Percentiles rank a stretch among this genome's conserved stretches.
Evolutionary conservation across 2,797 vertebrate genomes (phyloP).

Genomic region (Enteromius treurensis): DNA sequence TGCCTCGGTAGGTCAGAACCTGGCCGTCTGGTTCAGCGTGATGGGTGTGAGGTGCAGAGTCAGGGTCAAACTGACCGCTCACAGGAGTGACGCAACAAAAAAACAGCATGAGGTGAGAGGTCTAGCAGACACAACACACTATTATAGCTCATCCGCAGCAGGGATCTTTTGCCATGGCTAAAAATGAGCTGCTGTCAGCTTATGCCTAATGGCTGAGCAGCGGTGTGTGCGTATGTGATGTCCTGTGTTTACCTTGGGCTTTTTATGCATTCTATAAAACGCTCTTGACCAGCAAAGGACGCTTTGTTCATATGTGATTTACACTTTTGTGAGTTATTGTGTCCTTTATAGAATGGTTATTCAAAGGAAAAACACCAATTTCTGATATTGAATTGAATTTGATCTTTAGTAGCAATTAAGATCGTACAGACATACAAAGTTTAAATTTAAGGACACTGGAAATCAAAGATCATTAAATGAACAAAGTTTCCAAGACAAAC

Average conservation of each 20-base stretch:
- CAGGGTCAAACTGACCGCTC: slow-evolving; percentile 44
- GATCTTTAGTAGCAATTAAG: too few species aligned
- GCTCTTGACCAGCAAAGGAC: slow-evolving; percentile 4
- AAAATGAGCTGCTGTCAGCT: slow-evolving; percentile 51
- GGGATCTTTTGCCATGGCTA: slow-evolving; percentile 32
- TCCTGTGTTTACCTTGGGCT: slow-evolving; percentile 22
- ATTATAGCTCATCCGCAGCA: slow-evolving; percentile 22
- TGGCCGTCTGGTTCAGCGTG: slow-evolving; percentile 30
- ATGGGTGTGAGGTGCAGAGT: slow-evolving; percentile 40
- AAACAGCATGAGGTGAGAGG: slow-evolving; percentile 20
- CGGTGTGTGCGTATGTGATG: neutral
- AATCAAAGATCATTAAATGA: too few species aligned
- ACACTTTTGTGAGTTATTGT: slow-evolving; percentile 1
- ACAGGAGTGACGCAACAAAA: slow-evolving; percentile 27
- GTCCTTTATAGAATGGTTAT: neutral
- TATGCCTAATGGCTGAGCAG: slow-evolving; percentile 15
- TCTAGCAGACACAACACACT: slow-evolving; percentile 29
- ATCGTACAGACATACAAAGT: too few species aligned
- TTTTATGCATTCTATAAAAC: slow-evolving; percentile 26
- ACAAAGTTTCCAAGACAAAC: too few species aligned
- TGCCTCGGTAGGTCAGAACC: slow-evolving; percentile 37
- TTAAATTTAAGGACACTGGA: too few species aligned
- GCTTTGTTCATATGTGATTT: slow-evolving; percentile 6
- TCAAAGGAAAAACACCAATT: neutral
- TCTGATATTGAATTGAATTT: too few species aligned